Evolutionary conservation across 2,888 invertebrate genomes (phyloP), one percentile per base, ranked within the genome.

Genomic region (Hirtodrosophila cameraria): DNA sequence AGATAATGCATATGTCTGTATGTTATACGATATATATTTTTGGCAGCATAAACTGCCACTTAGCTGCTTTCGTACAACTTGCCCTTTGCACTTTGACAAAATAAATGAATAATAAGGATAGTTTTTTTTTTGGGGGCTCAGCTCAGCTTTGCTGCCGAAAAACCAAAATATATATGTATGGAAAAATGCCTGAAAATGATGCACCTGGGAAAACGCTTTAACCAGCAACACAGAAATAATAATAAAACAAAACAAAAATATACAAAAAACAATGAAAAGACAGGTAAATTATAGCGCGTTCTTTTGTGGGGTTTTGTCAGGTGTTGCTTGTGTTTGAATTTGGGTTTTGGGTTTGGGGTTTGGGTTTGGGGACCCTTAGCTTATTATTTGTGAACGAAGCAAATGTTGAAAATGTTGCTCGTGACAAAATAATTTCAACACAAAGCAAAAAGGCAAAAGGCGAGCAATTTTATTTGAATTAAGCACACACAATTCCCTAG

Each of bases 381-480:
- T 68, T 54, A 66, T 59, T 65, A 59, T 67, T 50, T 49, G 68
- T 68, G 58, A 53, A 38, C 42, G 46, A 33, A 45, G 7, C 35
- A 43, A 67, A 41, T 48, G 60, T 43, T 33, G 15, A 57, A 57
- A 57, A 54, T 35, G 7, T 9, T 61, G 25, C 13, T 50, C 57
- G 67, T 71, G 71, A 67, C 72, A 64, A 75, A 60, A 70, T 63
- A 66, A 66, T 59, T 75, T 72, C 36, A 49, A 49, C 28, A 35
- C 11, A 31, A 20, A 41, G 27, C 43, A 41, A 36, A 53, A 15
- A 41, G 43, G 46, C 45, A 54, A 68, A 58, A 68, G 41, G 43
- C 55, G 48, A 64, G 60, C 75, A 72, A 69, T 74, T 72, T 72
- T 72, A 72, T 74, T 63, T 74, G 74, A 72, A 72, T 72, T 72